These are phyloP conservation scores for Xenops minutus DNA, from an alignment of 2,797 vertebrate species.

Conservation along the genomic window DNA sequence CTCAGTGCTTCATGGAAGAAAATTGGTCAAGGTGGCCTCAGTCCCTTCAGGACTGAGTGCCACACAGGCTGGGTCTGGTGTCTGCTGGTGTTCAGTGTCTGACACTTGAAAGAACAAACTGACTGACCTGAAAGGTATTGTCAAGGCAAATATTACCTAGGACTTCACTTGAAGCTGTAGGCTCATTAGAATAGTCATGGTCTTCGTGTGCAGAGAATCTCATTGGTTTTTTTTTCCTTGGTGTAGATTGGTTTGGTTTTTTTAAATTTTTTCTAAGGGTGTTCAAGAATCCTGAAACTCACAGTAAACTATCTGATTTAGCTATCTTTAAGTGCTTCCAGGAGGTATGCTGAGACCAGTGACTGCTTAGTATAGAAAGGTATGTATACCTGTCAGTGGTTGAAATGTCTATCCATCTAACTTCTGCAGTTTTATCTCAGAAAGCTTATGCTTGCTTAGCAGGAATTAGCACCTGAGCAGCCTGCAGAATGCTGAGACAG, in stretches of 20 bases:
- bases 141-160: background rate
- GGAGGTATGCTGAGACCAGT: background rate
- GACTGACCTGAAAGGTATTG: background rate
- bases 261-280: background rate
- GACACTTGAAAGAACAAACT: rapidly evolving
- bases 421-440: background rate
- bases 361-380: background rate
- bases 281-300: background rate
- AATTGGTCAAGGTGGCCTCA: background rate
- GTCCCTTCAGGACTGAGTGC: background rate
- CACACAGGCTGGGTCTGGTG: background rate
- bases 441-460: background rate
- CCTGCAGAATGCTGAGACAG: background rate
- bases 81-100: background rate
- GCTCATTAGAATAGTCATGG: background rate
- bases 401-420: background rate
- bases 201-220: background rate
- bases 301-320: background rate
- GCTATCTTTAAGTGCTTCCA: background rate
- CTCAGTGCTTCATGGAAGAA: background rate
- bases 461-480: background rate
- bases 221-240: rapidly evolving
- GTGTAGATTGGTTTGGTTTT: background rate
- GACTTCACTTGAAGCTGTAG: background rate
- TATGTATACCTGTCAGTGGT: background rate